Conservation (phyloP, 2,113 vertebrate species). For the Galemys pyrenaicus region DNA sequence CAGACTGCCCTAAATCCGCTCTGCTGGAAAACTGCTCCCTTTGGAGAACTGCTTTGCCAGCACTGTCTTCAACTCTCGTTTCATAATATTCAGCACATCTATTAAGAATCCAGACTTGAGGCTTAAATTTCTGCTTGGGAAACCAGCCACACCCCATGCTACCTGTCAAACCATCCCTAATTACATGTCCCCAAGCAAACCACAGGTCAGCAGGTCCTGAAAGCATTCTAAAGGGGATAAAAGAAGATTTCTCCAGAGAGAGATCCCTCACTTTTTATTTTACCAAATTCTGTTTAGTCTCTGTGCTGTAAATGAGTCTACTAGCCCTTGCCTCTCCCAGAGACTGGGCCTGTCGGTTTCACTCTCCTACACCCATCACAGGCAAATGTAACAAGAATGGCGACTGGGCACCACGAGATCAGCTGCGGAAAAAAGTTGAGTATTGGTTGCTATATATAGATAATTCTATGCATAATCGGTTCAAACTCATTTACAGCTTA, state of each 20-base stretch:
- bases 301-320: background rate
- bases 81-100: background rate
- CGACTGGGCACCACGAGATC: background rate
- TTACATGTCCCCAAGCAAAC: background rate
- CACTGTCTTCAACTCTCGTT: background rate
- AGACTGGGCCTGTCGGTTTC: background rate
- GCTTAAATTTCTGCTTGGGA: background rate
- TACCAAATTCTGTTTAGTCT: background rate
- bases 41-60: background rate
- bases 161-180: background rate
- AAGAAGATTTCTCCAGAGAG: background rate
- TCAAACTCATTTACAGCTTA: background rate
- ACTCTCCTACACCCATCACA: background rate
- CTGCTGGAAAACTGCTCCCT: rapidly evolving
- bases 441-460: background rate
- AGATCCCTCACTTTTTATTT: background rate
- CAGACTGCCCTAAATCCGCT: background rate
- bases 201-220: background rate
- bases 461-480: background rate
- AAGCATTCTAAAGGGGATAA: background rate
- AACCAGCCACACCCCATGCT: background rate
- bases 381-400: background rate
- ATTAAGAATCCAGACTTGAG: background rate
- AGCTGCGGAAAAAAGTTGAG: background rate
- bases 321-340: background rate